Percentiles rank a stretch among this genome's conserved stretches.
phyloP scores from a whole-genome alignment of 2,113 vertebrate genomes.

The Pundamilia nyererei region DNA sequence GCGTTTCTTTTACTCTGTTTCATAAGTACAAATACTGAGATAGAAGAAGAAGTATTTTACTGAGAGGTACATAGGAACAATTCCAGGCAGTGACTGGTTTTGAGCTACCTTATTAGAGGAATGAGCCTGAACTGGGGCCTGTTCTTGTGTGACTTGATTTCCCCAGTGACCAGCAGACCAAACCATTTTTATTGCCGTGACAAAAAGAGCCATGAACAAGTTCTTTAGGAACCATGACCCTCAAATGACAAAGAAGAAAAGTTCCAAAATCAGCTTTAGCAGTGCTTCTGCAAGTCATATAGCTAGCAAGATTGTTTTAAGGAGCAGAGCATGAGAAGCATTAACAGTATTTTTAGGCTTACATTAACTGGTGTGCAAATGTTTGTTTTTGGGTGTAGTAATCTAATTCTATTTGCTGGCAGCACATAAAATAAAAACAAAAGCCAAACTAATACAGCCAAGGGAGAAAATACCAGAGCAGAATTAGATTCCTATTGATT shows the following conservation, averaged over 20 bases:
- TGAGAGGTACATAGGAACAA: neutral
- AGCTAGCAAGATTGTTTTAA: neutral
- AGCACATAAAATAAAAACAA: neutral
- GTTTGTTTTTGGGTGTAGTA: neutral
- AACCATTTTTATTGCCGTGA: slow-evolving; percentile 7
- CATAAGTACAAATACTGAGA: neutral
- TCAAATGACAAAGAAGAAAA: neutral
- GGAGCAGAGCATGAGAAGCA: neutral
- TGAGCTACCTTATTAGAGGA: slow-evolving; percentile 27
- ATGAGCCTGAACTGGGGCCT: slow-evolving; percentile 16
- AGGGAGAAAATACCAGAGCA: neutral
- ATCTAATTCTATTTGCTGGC: neutral
- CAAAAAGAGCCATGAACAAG: slow-evolving; percentile 9
- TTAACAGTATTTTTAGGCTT: neutral
- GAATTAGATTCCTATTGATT: neutral
- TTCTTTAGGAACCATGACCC: slow-evolving; percentile 10
- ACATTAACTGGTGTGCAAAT: neutral
- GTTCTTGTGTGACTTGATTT: slow-evolving; percentile 57
- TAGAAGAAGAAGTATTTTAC: neutral
- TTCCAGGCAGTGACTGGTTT: slow-evolving; percentile 10
- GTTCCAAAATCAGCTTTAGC: neutral
- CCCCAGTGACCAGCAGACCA: slow-evolving; percentile 37
- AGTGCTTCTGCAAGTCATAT: neutral
- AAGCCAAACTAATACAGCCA: neutral
- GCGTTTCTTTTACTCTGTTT: neutral